These are phyloP conservation scores for Rhegmatorhina hoffmannsi DNA, from an alignment of 2,113 vertebrate species.

Conservation along the genomic window DNA sequence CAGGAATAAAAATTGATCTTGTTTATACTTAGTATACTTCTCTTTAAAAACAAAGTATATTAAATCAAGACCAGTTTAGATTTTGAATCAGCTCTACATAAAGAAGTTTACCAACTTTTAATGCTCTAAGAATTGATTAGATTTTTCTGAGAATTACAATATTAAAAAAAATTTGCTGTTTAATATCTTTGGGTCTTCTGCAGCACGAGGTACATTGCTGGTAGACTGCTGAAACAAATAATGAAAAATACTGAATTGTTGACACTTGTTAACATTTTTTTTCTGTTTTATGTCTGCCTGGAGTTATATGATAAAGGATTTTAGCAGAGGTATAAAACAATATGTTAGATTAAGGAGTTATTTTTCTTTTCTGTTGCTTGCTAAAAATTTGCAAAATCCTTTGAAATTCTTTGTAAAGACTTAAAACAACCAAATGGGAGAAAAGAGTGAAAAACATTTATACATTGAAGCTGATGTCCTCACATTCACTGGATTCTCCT, in stretches of 20 bases:
- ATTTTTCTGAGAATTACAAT: constrained; percentile 11
- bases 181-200: background rate
- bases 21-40: background rate
- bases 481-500: background rate
- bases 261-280: background rate
- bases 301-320: background rate
- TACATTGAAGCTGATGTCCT: background rate
- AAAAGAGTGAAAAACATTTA: background rate
- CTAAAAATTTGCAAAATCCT: constrained; percentile 37
- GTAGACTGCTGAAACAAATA: background rate
- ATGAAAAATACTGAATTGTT: background rate
- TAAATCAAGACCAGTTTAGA: background rate
- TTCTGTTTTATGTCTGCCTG: background rate
- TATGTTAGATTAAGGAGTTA: background rate
- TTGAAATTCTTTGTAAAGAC: constrained; percentile 19
- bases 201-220: background rate
- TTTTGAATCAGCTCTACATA: background rate
- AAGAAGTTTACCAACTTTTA: background rate
- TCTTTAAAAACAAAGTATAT: constrained; percentile 13
- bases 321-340: background rate
- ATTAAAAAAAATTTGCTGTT: background rate
- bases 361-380: background rate
- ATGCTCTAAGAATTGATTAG: background rate
- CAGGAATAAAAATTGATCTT: constrained; percentile 35
- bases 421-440: background rate